phyloP scores from a whole-genome alignment of 2,888 invertebrate species.

The Sinhomidia bicolor region DNA sequence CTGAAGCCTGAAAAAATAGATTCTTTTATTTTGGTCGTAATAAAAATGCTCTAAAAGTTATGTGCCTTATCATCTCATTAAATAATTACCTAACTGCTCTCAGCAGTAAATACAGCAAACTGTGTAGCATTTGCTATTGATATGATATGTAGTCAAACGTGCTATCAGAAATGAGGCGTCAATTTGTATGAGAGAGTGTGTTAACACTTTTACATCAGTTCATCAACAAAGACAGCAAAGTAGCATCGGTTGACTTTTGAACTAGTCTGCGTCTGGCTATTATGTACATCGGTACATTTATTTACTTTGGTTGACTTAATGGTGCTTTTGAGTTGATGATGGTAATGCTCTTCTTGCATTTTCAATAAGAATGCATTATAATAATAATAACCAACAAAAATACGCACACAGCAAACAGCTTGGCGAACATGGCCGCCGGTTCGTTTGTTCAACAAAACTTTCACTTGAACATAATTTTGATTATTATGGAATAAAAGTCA shows the following conservation, averaged over 20 bases:
- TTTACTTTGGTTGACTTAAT: background rate
- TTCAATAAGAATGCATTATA: background rate
- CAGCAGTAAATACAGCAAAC: background rate
- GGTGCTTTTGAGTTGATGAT: too few relatives aligned
- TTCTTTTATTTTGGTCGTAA: background rate
- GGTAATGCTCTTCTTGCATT: background rate
- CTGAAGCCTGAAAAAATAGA: background rate
- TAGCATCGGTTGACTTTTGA: too few relatives aligned
- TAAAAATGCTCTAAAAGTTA: background rate
- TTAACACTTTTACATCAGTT: too few relatives aligned
- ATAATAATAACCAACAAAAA: background rate
- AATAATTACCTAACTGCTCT: slow-evolving; percentile 21
- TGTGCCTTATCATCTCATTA: slow-evolving; percentile 30
- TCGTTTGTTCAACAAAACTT: slow-evolving; percentile 1
- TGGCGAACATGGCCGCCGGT: background rate
- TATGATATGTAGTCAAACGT: background rate
- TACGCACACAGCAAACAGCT: background rate
- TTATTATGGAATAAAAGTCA: slow-evolving; percentile 47
- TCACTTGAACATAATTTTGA: slow-evolving; percentile 29
- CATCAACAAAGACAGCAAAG: too few relatives aligned
- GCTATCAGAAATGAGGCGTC: too few relatives aligned
- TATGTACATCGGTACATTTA: background rate
- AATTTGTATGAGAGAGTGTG: too few relatives aligned
- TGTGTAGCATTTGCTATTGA: slow-evolving; percentile 14
- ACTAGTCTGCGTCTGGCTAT: background rate